Evolutionary conservation across 30 jellyfish, hydroid and myxozoan species (phyloP), one percentile per base, ranked within the genome.

Genomic region (Cassiopea xamachana): DNA sequence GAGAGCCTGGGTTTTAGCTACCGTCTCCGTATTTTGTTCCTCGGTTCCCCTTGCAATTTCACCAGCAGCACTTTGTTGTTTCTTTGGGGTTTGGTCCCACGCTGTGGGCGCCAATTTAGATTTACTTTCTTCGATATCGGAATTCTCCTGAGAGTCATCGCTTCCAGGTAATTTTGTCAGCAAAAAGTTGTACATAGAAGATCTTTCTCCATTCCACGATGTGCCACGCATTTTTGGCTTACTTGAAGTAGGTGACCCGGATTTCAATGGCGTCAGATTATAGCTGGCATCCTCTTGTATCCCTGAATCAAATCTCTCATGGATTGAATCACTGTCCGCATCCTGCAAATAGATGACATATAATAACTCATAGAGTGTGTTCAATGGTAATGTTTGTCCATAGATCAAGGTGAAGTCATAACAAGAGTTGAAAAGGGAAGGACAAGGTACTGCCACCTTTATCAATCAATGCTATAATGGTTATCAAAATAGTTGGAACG

Each of bases 241-340:
- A 49, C 50, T 58, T 18, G 50, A 39, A 45, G 12, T 43, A 1
- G 82, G 60, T 7, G 88, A 58, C 43, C 45, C 71, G 45, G 19
- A 19, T 16, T 10, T 76, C 1, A 64, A 62, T 0, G 80, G 55
- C 13, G 48, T 61, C 69, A 16, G 8, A 64, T 46, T 87, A 73
- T 76, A 70, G 48, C 61, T 48, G 49, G 85, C 92, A 48, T 87
- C 94, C 67, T 87, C 94, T 43, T 68, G 68, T 10, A 87, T 87
- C 13, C 94, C 94, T 60, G 94, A 87, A 62, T 87, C 94, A 68
- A 51, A 87, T 50, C 94, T 77, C n/a, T 87, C 94, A 70, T 87
- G 94, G 2, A 62, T n/a, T 2, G 94, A 87, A 62, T 73, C 79
- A n/a, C 81, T 81, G 64, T 87, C 94, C 17, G 69, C 79, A 2